Evolutionary conservation across 2,113 vertebrate species (phyloP), one percentile per base, ranked within the genome.

Genomic region (Halcyon senegalensis): DNA sequence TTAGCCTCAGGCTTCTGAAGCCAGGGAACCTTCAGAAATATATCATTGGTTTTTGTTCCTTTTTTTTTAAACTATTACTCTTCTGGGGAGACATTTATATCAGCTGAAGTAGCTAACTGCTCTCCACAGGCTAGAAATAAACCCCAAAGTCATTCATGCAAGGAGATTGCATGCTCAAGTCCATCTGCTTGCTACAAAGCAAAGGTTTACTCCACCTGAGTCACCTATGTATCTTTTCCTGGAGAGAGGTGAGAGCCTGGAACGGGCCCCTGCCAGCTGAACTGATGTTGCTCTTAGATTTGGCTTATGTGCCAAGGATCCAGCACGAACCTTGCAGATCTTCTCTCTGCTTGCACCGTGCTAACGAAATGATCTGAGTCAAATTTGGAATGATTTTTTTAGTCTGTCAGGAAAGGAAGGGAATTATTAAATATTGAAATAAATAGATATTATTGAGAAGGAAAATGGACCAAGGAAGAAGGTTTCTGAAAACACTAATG

Each of bases 381-480:
- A 90, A 87, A 73, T 64, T 77, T 84, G 86, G 91, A 90, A 69
- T 23, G 39, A 30, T 63, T 64, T 53, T 53, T 39, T 58, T 35
- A 39, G 51, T 48, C 60, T 75, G 59, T 80, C 93, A 87, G 76
- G 77, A 96, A 89, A 91, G 66, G 72, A 94, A 84, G 43, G 67
- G 78, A 83, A 74, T 74, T 63, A 91, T 90, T 95, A 88, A 96
- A 83, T 93, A 89, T 64, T 93, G 94, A 96, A 95, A 90, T 96
- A 85, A 95, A 93, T 87, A 89, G 81, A 62, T 91, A 89, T 33
- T 89, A 75, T 90, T 92, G 69, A 73, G 81, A 73, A 89, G 93
- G 58, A 87, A 96, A 96, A 96, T 94, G 89, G 93, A 90, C 69
- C 2, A 13, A 97, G 77, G 64, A 88, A 30, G 95, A 89, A 70